Conservation (phyloP, 2,888 invertebrate species). For the Linyphia triangularis region DNA sequence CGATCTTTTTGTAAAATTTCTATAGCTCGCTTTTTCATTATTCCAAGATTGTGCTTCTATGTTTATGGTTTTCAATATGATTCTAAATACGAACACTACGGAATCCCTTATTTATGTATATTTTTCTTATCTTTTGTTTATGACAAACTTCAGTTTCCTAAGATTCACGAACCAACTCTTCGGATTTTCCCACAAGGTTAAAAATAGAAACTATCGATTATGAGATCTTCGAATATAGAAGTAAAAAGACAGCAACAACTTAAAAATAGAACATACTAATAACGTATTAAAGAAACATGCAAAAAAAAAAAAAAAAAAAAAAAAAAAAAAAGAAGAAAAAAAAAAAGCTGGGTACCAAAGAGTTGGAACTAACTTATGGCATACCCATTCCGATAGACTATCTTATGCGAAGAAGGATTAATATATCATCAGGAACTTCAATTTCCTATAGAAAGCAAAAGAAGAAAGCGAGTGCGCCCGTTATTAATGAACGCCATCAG, state of each 20-base stretch:
- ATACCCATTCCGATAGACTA: conserved; percentile 5
- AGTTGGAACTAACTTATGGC: conserved; percentile 1
- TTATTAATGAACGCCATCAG: conserved; percentile 48
- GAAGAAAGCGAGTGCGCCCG: neutral
- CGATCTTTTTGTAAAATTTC: no score
- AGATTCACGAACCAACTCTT: no score
- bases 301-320: neutral
- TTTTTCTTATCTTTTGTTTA: no score
- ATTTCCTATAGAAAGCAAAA: neutral
- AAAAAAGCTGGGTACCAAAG: no score
- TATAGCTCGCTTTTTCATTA: no score
- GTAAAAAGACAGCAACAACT: neutral
- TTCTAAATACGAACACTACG: no score
- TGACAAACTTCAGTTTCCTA: no score
- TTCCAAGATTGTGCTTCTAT: no score
- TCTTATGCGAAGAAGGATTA: neutral
- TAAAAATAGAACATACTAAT: neutral
- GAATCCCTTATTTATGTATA: no score
- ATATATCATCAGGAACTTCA: conserved; percentile 36
- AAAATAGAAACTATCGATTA: neutral
- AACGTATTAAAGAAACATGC: neutral
- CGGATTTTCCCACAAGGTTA: no score
- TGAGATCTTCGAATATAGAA: neutral
- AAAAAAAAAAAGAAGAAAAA: neutral
- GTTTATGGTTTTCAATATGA: no score